phyloP scores from a whole-genome alignment of 1,140 invertebrate species.

The Anastrepha obliqua region DNA sequence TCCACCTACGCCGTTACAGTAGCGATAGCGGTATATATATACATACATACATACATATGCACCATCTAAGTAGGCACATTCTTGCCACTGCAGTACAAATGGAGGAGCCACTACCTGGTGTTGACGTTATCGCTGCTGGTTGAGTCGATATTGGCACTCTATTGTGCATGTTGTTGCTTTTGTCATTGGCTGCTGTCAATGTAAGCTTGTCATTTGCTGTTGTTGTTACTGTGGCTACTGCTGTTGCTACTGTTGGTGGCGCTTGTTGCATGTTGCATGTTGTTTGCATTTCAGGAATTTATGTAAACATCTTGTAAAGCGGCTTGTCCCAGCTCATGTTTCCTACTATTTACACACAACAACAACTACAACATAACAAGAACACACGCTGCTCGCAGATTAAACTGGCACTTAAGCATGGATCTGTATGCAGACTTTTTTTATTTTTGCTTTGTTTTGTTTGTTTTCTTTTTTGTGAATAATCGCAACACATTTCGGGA shows the following conservation, averaged over 20 bases:
- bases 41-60: too few relatives aligned
- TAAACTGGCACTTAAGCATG: not conserved
- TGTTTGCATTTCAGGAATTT: conserved; percentile 74
- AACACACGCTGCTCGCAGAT: not conserved
- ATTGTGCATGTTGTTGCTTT: not conserved
- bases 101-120: not conserved
- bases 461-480: conserved; percentile 56
- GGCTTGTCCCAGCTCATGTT: conserved; percentile 60
- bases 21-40: not conserved
- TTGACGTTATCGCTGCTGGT: not conserved
- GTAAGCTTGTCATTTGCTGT: not conserved
- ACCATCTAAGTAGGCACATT: too few relatives aligned
- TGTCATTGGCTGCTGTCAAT: not conserved
- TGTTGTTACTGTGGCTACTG: conserved; percentile 7
- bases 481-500: conserved; percentile 21
- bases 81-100: too few relatives aligned
- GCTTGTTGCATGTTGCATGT: conserved; percentile 59
- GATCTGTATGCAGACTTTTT: not conserved
- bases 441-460: not conserved
- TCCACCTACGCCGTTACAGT: not conserved
- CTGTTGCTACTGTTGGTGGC: conserved; percentile 17
- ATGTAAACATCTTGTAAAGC: conserved; percentile 73
- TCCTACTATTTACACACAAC: conserved; percentile 27
- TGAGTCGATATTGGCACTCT: conserved; percentile 3
- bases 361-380: conserved; percentile 16